A percentile compares a stretch with the other conserved stretches of the same genome.
Evolutionary conservation across 2,797 vertebrate species (phyloP).

Genomic region (Columba guinea): DNA sequence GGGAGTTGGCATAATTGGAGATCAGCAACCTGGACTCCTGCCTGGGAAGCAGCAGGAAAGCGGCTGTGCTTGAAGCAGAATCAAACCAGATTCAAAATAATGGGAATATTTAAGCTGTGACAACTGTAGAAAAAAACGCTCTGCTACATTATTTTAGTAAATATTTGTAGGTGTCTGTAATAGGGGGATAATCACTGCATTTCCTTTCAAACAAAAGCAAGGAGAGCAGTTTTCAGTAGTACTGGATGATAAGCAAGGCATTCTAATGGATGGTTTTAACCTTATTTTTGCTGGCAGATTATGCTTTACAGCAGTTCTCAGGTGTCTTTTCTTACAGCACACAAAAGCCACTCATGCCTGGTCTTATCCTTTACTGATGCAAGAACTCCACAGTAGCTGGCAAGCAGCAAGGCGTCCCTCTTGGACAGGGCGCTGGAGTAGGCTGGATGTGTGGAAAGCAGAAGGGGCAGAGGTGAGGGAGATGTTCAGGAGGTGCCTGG

Average conservation of each 20-base stretch:
- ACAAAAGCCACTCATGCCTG: not conserved
- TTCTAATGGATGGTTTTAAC: slow-evolving; percentile 6
- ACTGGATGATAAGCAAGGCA: slow-evolving; percentile 3
- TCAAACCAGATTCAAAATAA: not conserved
- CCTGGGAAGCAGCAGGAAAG: slow-evolving; percentile 36
- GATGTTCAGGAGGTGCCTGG: not conserved
- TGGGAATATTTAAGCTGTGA: slow-evolving; percentile 10
- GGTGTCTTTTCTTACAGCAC: not conserved
- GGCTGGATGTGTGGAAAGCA: not conserved
- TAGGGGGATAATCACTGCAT: not conserved
- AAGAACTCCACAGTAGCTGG: not conserved
- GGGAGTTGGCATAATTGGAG: not conserved
- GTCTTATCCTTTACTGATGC: not conserved
- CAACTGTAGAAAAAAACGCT: not conserved
- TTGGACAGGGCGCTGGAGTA: not conserved
- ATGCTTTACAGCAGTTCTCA: not conserved
- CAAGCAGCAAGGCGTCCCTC: not conserved
- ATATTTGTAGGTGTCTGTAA: slow-evolving; percentile 54
- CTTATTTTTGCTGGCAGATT: not conserved
- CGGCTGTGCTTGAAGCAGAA: not conserved
- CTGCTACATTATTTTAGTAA: slow-evolving; percentile 39
- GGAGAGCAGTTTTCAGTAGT: slow-evolving; percentile 2
- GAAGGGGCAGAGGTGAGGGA: not conserved
- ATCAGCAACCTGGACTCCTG: slow-evolving; percentile 39
- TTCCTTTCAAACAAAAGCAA: slow-evolving; percentile 21